Base-by-base conservation (phyloP, 2,113 vertebrate genomes). In the Tetraodon nigroviridis region DNA sequence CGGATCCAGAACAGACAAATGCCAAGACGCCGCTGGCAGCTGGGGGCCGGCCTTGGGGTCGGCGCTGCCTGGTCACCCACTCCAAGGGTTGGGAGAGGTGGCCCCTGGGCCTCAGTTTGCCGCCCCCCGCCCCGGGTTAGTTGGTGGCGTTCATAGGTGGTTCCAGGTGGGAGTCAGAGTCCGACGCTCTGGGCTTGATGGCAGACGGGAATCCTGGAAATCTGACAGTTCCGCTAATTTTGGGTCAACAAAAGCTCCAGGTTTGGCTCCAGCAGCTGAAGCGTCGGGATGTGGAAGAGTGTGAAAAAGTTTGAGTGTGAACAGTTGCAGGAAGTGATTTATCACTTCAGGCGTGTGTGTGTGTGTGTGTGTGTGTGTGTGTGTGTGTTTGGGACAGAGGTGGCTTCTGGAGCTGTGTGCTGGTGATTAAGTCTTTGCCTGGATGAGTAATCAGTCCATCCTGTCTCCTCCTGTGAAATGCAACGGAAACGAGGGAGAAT, bases 371-470 rank as follows among this genome's bases (percentile, higher is more conserved):
- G 49, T n/a, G 54, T 49, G 14, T 37, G 44, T 12, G 10, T 60
- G 42, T 60, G 67, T 55, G n/a, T n/a, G n/a, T n/a, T n/a, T n/a
- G n/a, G 47, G 20, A 14, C 8, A 19, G 40, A 46, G 42, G 42
- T 6, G 13, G 42, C 42, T 16, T 4, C 42, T 6, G 7, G 13
- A 6, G 42, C 17, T 45, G 13, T 17, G 17, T 17, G 15, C 44
- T 17, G 15, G 8, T 46, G 44, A 17, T 46, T 49, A 52, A 55
- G 37, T 64, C 29, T 76, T 58, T 65, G 41, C n/a, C 64, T 67
- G 60, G 60, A 56, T 80, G 76, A 79, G 84, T 81, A 83, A 82
- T 82, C 76, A 61, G 61, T 44, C 29, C 19, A 53, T 67, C 70
- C 74, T 68, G 49, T 58, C 59, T 46, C 44, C 15, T 16, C 44